A percentile compares a stretch with the other conserved stretches of the same genome.
phyloP scores from a whole-genome alignment of 2,797 vertebrate species.

The Varecia variegata region DNA sequence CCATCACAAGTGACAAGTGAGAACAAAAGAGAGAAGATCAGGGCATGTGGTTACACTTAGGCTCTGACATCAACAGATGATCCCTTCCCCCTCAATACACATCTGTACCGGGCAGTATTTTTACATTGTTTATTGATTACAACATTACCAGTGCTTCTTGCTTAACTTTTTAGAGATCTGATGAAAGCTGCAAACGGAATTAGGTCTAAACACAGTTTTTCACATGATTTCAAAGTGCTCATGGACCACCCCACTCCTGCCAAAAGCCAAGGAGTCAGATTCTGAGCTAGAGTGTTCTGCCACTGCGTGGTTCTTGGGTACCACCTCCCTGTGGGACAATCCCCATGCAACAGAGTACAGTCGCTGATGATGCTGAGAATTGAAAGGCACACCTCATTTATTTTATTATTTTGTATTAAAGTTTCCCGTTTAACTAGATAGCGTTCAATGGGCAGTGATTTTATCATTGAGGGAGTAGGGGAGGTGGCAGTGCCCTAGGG shows the following conservation, averaged over 20 bases:
- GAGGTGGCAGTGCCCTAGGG: neutral
- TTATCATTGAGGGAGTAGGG: neutral
- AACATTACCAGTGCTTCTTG: neutral
- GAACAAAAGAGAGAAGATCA: neutral
- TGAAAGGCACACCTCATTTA: neutral
- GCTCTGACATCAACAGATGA: neutral
- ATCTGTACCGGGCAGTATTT: neutral
- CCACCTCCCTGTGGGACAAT: neutral
- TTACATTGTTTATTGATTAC: neutral
- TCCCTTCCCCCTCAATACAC: accelerated
- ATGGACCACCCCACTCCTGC: neutral
- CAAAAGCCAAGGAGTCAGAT: neutral
- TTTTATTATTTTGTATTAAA: neutral
- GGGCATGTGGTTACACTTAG: neutral
- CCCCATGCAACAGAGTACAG: neutral
- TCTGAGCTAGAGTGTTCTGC: neutral
- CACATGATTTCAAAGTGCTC: neutral
- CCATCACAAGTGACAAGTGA: neutral
- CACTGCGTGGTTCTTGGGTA: no score
- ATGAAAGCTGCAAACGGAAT: neutral
- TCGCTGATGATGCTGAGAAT: no score
- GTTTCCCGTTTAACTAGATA: neutral
- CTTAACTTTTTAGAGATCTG: neutral
- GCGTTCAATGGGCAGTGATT: neutral
- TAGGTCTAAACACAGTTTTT: neutral